Percentiles rank a stretch among this genome's conserved stretches.
Conservation (phyloP, 2,888 invertebrate species). For the Brachyptera risi region DNA sequence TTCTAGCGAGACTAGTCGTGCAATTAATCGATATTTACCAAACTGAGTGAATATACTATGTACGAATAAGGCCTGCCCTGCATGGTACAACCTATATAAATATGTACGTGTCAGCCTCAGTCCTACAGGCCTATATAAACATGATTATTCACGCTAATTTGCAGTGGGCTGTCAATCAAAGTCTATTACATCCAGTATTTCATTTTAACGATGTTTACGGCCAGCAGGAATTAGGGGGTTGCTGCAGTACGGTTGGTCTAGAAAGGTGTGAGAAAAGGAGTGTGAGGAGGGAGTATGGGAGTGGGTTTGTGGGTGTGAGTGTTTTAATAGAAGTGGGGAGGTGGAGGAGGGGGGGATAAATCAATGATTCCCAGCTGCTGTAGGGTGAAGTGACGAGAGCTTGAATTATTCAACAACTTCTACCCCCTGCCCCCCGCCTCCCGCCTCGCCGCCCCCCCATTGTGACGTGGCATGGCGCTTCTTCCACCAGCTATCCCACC, state of each 20-base stretch:
- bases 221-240: conserved; percentile 8
- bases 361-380: conserved; percentile 30
- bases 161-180: no score
- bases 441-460: not conserved
- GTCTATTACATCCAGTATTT: no score
- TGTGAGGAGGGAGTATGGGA: conserved; percentile 15
- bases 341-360: conserved; percentile 20
- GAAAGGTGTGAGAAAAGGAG: conserved; percentile 23
- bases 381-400: conserved; percentile 25
- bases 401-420: conserved; percentile 26
- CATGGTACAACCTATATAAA: no score
- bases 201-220: conserved; percentile 26
- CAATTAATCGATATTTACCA: no score
- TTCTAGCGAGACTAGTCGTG: no score
- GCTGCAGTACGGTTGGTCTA: conserved; percentile 11
- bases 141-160: no score
- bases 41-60: no score
- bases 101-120: no score
- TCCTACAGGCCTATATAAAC: no score
- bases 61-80: no score
- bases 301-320: conserved; percentile 22
- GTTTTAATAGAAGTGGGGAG: no score
- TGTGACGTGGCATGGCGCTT: not conserved
- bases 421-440: conserved; percentile 3
- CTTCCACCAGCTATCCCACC: not conserved